Evolutionary conservation across 2,797 vertebrate species (phyloP).

Genomic region (Crossoptilon crossoptilon): DNA sequence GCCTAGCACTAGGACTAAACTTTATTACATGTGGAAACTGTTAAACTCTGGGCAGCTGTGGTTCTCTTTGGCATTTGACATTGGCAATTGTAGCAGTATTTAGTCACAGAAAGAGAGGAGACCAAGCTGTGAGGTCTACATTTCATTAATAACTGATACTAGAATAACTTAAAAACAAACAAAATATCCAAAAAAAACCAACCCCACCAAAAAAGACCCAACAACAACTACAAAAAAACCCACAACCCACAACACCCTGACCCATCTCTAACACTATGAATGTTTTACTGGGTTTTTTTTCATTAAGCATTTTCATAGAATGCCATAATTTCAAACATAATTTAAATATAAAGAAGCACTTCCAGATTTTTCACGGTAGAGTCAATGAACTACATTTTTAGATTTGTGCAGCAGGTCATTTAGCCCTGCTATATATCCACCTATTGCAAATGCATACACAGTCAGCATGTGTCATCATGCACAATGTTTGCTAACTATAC

Average conservation of each 20-base stretch:
- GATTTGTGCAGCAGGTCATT: background rate
- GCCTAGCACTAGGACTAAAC: background rate
- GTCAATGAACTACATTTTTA: background rate
- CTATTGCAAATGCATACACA: background rate
- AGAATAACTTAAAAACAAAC: background rate
- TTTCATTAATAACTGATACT: background rate
- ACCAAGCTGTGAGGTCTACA: background rate
- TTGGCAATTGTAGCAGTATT: background rate
- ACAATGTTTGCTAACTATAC: background rate
- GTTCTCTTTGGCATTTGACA: background rate
- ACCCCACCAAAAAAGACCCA: background rate
- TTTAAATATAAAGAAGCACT: background rate
- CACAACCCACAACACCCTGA: background rate
- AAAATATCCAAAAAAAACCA: background rate
- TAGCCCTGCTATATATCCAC: background rate
- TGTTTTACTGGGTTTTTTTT: background rate
- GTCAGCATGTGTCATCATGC: background rate
- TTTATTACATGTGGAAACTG: background rate
- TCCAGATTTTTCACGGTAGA: background rate
- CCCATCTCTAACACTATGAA: background rate
- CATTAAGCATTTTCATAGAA: background rate
- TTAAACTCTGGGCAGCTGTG: constrained; percentile 13
- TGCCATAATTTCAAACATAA: background rate
- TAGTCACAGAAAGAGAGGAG: background rate
- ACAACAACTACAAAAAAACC: background rate